Evolutionary conservation across 1,140 invertebrate species (phyloP).

Genomic region (Drosophila elegans): DNA sequence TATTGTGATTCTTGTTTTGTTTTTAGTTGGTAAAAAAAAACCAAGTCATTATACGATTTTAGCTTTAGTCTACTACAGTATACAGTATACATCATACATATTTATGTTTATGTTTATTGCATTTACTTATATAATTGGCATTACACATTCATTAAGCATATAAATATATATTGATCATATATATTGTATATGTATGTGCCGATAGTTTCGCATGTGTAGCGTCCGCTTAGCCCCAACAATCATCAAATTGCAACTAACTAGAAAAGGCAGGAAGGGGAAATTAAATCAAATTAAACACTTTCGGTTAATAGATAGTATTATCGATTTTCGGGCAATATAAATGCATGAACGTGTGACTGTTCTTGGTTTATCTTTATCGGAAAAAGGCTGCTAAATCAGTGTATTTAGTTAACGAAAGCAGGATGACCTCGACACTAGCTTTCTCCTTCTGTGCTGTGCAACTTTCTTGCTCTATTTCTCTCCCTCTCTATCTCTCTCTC

Average conservation of each 20-base stretch:
- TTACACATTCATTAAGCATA: constrained; percentile 32
- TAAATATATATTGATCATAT: constrained; percentile 7
- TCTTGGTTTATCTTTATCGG: constrained; percentile 21
- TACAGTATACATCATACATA: constrained; percentile 36
- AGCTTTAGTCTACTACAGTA: constrained; percentile 46
- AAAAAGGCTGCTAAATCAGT: constrained; percentile 7
- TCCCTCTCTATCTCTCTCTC: not conserved
- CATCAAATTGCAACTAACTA: constrained; percentile 51
- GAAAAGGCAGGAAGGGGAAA: constrained; percentile 26
- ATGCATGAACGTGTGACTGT: constrained; percentile 14
- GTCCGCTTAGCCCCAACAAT: constrained; percentile 23
- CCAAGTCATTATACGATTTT: constrained; percentile 36
- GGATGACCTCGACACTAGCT: not conserved
- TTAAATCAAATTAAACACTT: constrained; percentile 11
- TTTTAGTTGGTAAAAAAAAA: constrained; percentile 50
- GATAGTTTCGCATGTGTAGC: constrained; percentile 22
- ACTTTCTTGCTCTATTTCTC: not conserved
- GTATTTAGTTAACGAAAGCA: constrained; percentile 17
- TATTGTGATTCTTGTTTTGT: constrained; percentile 36
- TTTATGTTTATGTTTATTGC: constrained; percentile 45
- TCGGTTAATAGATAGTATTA: constrained; percentile 5
- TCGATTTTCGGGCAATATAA: constrained; percentile 29
- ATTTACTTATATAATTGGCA: constrained; percentile 56
- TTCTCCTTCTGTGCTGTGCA: constrained; percentile 26
- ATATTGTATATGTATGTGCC: constrained; percentile 2